Evolutionary conservation across 2,797 vertebrate genomes (phyloP), one percentile per base, ranked within the genome.

Genomic region (Neomorphus geoffroyi): DNA sequence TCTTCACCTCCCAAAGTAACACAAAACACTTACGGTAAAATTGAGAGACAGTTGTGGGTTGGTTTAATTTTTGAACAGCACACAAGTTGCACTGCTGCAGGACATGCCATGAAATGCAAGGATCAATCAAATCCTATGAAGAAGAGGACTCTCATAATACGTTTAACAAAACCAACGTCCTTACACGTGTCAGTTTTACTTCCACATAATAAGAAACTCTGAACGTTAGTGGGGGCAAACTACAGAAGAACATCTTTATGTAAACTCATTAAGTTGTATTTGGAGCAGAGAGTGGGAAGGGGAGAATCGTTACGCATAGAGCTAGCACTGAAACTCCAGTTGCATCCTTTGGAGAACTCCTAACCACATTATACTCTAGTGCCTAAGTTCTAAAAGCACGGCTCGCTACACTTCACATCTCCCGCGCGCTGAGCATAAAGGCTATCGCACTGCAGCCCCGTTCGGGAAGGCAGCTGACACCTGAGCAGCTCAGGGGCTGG

Each of bases 11-110:
- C 3, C 6, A 45, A 85, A 92, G 10, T 3, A 37, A 83, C 71
- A 24, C 19, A 58, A 26, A 86, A 43, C 2, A 53, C 16, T 43
- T 32, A 46, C 71, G 6, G 28, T 39, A 45, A 64, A 90, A 58
- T 4, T n/a, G 30, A 90, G 58, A 53, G 77, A 45, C 0, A 0
- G 33, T 3, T 56, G 32, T 5, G 4, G 10, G 9, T 26, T 16
- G 46, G 15, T 50, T 86, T 43, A 30, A 28, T 12, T 77, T 87
- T 56, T 70, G 13, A 86, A 65, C 6, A 74, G n/a, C 11, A 66
- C 13, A 16, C 21, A 78, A 32, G 16, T 70, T 73, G 61, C 45
- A 60, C 8, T 56, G 53, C 35, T 48, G 7, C 22, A 80, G 32
- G 53, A 72, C 8, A 12, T 5, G 2, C 33, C 32, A 72, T 11